phyloP scores from a whole-genome alignment of 2,797 vertebrate genomes.

The Etheostoma nigrum region DNA sequence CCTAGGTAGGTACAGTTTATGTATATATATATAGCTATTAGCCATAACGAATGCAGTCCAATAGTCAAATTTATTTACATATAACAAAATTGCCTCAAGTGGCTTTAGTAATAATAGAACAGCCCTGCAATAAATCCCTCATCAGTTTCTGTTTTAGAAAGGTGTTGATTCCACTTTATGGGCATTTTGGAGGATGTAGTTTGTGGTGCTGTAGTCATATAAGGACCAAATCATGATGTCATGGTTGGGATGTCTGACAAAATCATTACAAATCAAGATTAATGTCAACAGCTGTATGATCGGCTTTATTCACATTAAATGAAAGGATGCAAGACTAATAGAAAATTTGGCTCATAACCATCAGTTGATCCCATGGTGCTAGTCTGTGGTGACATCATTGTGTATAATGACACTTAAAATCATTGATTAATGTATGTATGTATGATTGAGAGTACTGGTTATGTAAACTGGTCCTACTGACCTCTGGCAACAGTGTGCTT shows the following conservation, averaged over 20 bases:
- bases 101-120: background rate
- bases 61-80: background rate
- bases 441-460: background rate
- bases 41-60: background rate
- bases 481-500: background rate
- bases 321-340: no score
- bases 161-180: background rate
- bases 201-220: background rate
- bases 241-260: background rate
- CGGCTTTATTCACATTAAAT: background rate
- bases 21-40: no score
- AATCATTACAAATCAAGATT: background rate
- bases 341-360: background rate
- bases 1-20: no score
- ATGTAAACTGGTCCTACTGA: background rate
- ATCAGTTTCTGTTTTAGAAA: background rate
- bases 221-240: no score
- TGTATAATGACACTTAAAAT: background rate
- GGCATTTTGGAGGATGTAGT: background rate
- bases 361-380: background rate
- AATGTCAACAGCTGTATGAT: background rate
- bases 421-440: background rate
- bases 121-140: background rate
- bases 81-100: no score
- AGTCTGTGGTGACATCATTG: background rate